Conservation (phyloP, 2,888 invertebrate genomes). For the Dorcus parallelipipedus region DNA sequence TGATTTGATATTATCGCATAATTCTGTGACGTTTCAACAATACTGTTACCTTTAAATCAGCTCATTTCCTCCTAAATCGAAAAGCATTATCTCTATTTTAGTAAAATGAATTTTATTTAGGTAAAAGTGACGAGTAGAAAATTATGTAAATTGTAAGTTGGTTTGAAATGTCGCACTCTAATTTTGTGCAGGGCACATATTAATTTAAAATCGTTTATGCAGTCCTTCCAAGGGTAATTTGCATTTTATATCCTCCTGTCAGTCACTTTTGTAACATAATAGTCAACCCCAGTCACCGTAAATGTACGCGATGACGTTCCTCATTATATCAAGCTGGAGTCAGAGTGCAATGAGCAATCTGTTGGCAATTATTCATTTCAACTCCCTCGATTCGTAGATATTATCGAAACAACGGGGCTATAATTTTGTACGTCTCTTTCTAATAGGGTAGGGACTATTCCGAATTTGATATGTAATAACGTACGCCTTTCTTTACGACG, state of each 20-base stretch:
- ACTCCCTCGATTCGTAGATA: slow-evolving; percentile 1
- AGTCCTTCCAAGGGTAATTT: slow-evolving; percentile 32
- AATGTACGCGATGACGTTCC: slow-evolving; percentile 24
- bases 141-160: too few species aligned
- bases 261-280: slow-evolving; percentile 37
- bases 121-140: too few species aligned
- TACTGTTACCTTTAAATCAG: too few species aligned
- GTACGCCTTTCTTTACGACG: not conserved
- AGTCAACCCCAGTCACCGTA: slow-evolving; percentile 27
- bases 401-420: not conserved
- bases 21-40: too few species aligned
- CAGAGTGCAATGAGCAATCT: slow-evolving; percentile 44
- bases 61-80: too few species aligned
- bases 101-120: too few species aligned
- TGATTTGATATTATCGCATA: too few species aligned
- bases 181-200: too few species aligned
- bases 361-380: slow-evolving; percentile 45
- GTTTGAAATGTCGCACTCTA: too few species aligned
- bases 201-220: slow-evolving; percentile 16
- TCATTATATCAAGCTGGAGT: slow-evolving; percentile 41
- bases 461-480: not conserved
- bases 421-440: not conserved
- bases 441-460: too few species aligned
- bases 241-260: slow-evolving; percentile 41
- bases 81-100: too few species aligned